Evolutionary conservation across 1,140 invertebrate genomes (phyloP).

Genomic region (Chrysomallon squamiferum): DNA sequence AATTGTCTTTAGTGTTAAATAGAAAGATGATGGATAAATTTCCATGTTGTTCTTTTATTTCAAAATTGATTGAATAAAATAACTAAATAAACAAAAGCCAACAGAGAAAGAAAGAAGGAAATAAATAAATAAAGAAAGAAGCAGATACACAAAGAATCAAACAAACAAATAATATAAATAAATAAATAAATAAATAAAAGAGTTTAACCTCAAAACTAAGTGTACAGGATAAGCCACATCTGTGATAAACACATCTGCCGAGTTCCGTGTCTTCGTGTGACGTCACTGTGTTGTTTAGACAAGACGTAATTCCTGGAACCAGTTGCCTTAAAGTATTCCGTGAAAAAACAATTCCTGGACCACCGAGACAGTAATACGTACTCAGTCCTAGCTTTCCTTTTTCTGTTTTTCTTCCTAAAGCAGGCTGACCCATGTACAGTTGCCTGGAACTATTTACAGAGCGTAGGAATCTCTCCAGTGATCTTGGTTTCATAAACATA

Average conservation of each 20-base stretch:
- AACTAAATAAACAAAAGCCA: no score
- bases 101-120: no score
- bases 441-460: conserved; percentile 86
- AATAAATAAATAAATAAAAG: no score
- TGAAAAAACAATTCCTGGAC: conserved; percentile 84
- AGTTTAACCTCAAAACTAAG: no score
- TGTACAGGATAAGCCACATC: conserved; percentile 4
- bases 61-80: no score
- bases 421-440: conserved; percentile 73
- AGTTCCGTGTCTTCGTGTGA: conserved; percentile 97
- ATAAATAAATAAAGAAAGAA: no score
- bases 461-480: conserved; percentile 80
- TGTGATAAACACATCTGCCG: conserved; percentile 87
- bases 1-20: no score
- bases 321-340: conserved; percentile 57
- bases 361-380: conserved; percentile 74
- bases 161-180: no score
- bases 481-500: conserved; percentile 86
- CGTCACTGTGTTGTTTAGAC: conserved; percentile 88
- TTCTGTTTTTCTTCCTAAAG: conserved; percentile 75
- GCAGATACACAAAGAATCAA: no score
- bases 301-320: conserved; percentile 70
- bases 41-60: no score
- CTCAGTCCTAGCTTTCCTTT: not conserved
- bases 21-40: no score